Evolutionary conservation across 2,113 vertebrate species (phyloP).

Genomic region (Verasper variegatus): DNA sequence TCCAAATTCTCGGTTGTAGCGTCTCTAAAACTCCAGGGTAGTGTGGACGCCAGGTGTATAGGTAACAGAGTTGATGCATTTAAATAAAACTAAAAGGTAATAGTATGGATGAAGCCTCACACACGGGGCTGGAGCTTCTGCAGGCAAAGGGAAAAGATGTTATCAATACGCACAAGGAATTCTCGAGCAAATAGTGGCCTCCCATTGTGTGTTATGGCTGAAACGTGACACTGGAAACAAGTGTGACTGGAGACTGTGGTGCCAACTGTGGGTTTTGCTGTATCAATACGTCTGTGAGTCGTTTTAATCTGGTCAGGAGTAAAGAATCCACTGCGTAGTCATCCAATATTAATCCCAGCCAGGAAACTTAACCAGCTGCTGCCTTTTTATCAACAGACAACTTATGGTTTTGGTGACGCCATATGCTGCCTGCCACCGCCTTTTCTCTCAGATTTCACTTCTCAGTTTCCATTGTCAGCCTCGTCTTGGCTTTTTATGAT

Average conservation of each 20-base stretch:
- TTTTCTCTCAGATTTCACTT: conserved; percentile 69
- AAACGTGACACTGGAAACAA: conserved; percentile 52
- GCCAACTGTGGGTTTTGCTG: conserved; percentile 48
- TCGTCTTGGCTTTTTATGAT: conserved; percentile 68
- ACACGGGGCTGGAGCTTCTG: neutral
- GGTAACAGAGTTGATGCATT: neutral
- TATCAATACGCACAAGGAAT: conserved; percentile 10
- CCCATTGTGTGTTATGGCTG: conserved; percentile 56
- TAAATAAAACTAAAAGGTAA: neutral
- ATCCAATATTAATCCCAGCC: conserved; percentile 58
- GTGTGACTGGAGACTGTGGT: conserved; percentile 56
- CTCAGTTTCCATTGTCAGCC: conserved; percentile 71
- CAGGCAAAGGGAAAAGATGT: neutral
- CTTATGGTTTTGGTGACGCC: conserved; percentile 62
- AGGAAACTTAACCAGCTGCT: conserved; percentile 66
- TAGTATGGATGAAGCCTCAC: neutral
- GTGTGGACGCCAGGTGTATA: neutral
- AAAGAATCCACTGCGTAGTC: conserved; percentile 40
- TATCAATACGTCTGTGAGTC: conserved; percentile 48
- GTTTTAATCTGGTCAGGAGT: conserved; percentile 53
- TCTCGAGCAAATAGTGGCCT: conserved; percentile 37
- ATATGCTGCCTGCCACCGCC: conserved; percentile 62
- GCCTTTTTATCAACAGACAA: conserved; percentile 62
- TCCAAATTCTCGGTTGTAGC: no score
- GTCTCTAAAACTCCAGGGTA: neutral